phyloP scores from a whole-genome alignment of 30 jellyfish, hydroid and myxozoan genomes.

The Nemopilema nomurai region DNA sequence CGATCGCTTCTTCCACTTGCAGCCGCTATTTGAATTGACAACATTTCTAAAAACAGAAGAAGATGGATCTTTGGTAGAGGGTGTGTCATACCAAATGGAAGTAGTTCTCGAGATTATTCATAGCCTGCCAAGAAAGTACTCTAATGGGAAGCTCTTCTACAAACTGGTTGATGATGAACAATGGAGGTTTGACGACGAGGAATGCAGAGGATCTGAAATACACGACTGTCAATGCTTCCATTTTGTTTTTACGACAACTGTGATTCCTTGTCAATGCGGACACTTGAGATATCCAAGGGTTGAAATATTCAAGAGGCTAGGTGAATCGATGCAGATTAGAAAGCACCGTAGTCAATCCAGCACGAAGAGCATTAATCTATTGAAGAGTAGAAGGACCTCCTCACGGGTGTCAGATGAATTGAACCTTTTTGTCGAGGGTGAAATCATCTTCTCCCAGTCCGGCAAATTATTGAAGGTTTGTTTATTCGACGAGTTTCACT shows the following conservation, averaged over 20 bases:
- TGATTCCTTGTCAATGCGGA: neutral
- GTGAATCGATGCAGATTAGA: neutral
- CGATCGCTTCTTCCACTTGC: neutral
- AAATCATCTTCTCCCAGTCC: neutral
- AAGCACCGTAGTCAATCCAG: neutral
- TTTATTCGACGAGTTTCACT: neutral
- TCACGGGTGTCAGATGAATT: neutral
- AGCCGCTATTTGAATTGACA: neutral
- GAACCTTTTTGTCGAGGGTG: neutral
- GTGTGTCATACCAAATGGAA: neutral
- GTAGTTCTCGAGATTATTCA: neutral
- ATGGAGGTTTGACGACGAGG: neutral
- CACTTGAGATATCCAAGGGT: neutral
- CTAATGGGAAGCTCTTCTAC: neutral
- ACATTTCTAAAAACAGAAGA: neutral
- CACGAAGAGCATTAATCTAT: neutral
- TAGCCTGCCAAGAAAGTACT: neutral
- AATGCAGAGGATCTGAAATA: neutral
- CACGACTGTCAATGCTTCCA: neutral
- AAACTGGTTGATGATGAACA: neutral
- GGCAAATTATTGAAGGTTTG: neutral
- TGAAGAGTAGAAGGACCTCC: neutral
- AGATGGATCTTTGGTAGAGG: neutral
- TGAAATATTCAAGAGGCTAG: neutral
- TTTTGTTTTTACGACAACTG: neutral